Evolutionary conservation across 1,140 invertebrate species (phyloP), one percentile per base, ranked within the genome.

Genomic region (Drosophila lowei): DNA sequence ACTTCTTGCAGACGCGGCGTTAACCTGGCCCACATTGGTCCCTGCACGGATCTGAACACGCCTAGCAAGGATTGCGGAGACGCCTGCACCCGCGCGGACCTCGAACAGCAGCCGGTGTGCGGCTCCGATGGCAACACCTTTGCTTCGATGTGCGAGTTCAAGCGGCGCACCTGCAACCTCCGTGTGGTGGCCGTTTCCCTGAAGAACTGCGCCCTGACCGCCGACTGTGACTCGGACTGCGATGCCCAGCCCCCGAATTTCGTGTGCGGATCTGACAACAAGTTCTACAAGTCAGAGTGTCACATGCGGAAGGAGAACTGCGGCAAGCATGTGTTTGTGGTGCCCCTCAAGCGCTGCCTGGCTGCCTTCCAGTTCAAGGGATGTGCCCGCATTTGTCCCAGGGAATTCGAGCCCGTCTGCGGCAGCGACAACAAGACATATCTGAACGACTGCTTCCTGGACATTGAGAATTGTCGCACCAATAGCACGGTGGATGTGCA

Each of bases 51-150:
- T 76, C 92, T 97, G 67, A 94, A 95, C 55, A 74, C 91, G 8
- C 93, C 95, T 43, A 93, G 93, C 38, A 94, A 94, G 71, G 92
- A 95, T 52, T 97, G 96, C 89, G 95, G 95, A 0, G 93, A 93
- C 58, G 93, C 93, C 61, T 97, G 96, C 88, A 94, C 93, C 53
- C 93, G 95, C 47, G 93, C 93, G n/a, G 93, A 94, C 52, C 92
- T 96, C 54, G 92, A 92, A 56, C 89, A 92, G 61, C 94, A 96
- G 89, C 96, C 96, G 11, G 95, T 97, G 61, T 99, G 97, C 92
- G 97, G 96, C 38, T 97, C 96, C 41, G 96, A 99, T 90, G 96
- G 97, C 75, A 97, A 97, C 85, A 97, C 97, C 66, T 99, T 98
- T 92, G 94, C 93, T 74, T 98, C 97, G 6, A 93, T 95, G 80